Percentiles rank a stretch among this genome's conserved stretches.
These are phyloP conservation scores for Ptychadena robeensis DNA, from an alignment of 2,797 vertebrate species.

Conservation along the genomic window DNA sequence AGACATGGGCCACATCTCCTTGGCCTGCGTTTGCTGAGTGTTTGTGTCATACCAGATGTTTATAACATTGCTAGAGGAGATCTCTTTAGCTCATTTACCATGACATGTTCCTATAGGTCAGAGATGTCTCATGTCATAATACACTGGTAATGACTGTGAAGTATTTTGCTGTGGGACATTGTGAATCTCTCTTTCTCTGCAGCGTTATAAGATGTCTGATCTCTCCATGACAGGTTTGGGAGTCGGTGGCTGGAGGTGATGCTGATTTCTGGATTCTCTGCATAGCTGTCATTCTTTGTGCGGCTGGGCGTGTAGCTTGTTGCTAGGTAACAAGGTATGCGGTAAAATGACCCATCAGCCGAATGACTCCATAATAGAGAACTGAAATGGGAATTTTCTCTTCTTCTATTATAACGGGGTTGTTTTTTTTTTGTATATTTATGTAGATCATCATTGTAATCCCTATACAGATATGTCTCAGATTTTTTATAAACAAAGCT, in stretches of 20 bases:
- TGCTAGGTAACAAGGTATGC: conserved; percentile 35
- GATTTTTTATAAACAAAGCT: not conserved
- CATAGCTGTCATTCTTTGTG: conserved; percentile 71
- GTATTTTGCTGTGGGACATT: conserved; percentile 44
- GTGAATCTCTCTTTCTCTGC: conserved; percentile 29
- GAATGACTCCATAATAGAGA: conserved; percentile 18
- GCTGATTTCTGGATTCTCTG: conserved; percentile 65
- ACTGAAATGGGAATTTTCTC: not conserved
- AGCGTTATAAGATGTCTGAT: conserved; percentile 46
- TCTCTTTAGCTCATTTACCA: conserved; percentile 7
- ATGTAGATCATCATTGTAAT: too few relatives aligned
- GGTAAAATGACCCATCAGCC: conserved; percentile 15
- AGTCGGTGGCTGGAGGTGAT: conserved; percentile 64
- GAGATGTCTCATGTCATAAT: conserved; percentile 19
- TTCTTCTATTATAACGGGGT: not conserved
- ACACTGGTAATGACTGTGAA: conserved; percentile 46
- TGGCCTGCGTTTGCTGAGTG: not conserved
- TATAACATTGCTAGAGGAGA: not conserved
- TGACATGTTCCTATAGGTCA: conserved; percentile 44
- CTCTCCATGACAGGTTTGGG: conserved; percentile 62
- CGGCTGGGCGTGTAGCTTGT: conserved; percentile 60
- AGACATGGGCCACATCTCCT: not conserved
- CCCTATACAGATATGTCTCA: too few relatives aligned
- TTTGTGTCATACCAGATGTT: not conserved
- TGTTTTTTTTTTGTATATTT: not conserved